Base-by-base conservation (phyloP, 2,888 invertebrate genomes). In the Acrobasis repandana region DNA sequence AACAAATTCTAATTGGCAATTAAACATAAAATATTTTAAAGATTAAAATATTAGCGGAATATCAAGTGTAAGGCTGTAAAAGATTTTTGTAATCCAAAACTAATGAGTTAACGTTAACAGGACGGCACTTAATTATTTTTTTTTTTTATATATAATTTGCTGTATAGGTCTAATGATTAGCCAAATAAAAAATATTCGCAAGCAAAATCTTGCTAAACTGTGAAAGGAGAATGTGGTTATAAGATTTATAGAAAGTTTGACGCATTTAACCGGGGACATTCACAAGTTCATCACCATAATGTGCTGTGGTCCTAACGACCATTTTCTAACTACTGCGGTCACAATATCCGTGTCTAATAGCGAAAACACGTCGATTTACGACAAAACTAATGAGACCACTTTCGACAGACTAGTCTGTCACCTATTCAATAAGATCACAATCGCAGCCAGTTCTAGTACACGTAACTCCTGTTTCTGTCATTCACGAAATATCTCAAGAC, bases 171-270 rank as follows among this genome's bases (percentile, higher is more conserved):
- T 43, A 14, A n/a, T 43, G 43, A 43, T 43, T 14, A 43, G n/a
- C 1, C 1, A 6, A 43, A 43, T 43, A 3, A 28, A 28, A 6
- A 28, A 28, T 28, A 14, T 43, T 5, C n/a, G 43, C n/a, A 43
- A 61, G 36, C 6, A 65, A 64, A 61, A 56, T 48, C 49, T 65
- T 62, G 38, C 62, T 67, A 62, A 43, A 43, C 14, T 36, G 36
- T 64, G 64, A 65, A 63, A 63, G 59, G 52, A 43, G 61, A 63
- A 60, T 69, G 67, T 63, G 67, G 70, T 64, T 61, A 65, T 61
- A 65, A 58, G 60, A 61, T 61, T 61, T 61, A 63, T 68, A 63
- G 69, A 70, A 73, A 73, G 69, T 67, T 67, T 68, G 60, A 62
- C 56, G 61, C 62, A 65, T 64, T 64, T 63, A 56, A 61, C 56